Conservation (phyloP, 2,113 vertebrate genomes). For the Triplophysa tibetana region DNA sequence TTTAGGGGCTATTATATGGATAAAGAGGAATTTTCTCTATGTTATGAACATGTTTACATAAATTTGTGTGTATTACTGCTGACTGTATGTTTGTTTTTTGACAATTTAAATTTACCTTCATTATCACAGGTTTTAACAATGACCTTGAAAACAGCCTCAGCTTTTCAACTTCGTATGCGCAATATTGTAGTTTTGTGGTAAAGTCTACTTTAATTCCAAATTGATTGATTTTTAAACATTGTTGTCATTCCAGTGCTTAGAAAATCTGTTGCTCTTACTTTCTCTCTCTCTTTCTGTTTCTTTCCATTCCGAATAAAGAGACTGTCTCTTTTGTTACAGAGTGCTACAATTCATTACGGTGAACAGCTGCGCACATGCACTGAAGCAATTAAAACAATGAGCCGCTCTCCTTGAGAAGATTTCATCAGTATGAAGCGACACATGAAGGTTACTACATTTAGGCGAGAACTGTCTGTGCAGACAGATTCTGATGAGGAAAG, state of each 20-base stretch:
- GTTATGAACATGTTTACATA: too few relatives aligned
- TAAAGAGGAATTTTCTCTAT: too few relatives aligned
- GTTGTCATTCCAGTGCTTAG: slow-evolving; percentile 9
- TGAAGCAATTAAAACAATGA: slow-evolving; percentile 55
- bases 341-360: slow-evolving; percentile 52
- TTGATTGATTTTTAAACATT: slow-evolving; percentile 26
- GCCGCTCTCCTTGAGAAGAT: slow-evolving; percentile 54
- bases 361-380: slow-evolving; percentile 48
- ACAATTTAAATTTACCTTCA: too few relatives aligned
- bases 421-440: slow-evolving; percentile 38
- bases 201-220: slow-evolving; percentile 19
- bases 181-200: neutral
- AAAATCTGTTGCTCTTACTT: neutral
- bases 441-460: slow-evolving; percentile 47
- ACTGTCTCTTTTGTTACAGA: slow-evolving; percentile 47
- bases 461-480: slow-evolving; percentile 30
- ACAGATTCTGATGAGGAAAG: slow-evolving; percentile 31
- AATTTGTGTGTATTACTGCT: too few relatives aligned
- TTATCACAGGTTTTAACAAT: too few relatives aligned
- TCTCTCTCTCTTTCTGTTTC: slow-evolving; percentile 9
- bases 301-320: slow-evolving; percentile 32
- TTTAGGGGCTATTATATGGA: too few relatives aligned
- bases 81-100: too few relatives aligned
- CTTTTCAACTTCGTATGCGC: neutral
- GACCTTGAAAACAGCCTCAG: too few relatives aligned